Percentiles rank a stretch among this genome's conserved stretches.
These are phyloP conservation scores for Tamias sibiricus DNA, from an alignment of 2,113 vertebrate species.

Conservation along the genomic window DNA sequence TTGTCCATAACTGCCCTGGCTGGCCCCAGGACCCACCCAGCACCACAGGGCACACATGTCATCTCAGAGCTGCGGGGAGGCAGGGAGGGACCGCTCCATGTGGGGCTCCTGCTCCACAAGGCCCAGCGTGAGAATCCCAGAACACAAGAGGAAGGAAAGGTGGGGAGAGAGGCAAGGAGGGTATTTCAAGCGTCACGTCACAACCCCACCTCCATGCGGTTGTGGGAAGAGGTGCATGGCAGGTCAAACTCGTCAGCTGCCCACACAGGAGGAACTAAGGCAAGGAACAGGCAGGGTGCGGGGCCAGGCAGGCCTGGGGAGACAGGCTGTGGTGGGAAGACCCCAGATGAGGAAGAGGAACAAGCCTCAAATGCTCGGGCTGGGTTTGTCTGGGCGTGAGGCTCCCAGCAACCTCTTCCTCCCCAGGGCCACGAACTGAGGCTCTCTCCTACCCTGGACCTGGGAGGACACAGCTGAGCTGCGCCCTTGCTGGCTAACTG, in stretches of 20 bases:
- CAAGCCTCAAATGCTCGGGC: not conserved
- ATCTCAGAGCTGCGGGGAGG: too few relatives aligned
- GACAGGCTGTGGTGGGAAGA: not conserved
- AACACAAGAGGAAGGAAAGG: not conserved
- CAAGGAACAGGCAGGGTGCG: not conserved
- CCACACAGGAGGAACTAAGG: not conserved
- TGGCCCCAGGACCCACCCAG: rapidly evolving
- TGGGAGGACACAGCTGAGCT: not conserved
- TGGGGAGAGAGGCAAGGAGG: not conserved
- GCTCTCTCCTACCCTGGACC: too few relatives aligned
- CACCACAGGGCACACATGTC: rapidly evolving
- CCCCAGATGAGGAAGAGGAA: slow-evolving; percentile 32
- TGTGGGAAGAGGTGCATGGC: not conserved
- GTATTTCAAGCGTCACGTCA: not conserved
- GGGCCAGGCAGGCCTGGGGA: rapidly evolving
- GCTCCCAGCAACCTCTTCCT: not conserved
- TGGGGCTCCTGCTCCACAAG: not conserved
- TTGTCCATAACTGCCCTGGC: rapidly evolving
- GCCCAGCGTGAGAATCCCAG: not conserved
- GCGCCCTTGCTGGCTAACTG: rapidly evolving
- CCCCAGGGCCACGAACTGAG: not conserved
- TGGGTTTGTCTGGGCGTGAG: too few relatives aligned
- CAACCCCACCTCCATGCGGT: not conserved
- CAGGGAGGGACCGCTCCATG: not conserved
- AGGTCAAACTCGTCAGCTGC: not conserved